Evolutionary conservation across 2,797 vertebrate genomes (phyloP).

Genomic region (Hydrophis major): DNA sequence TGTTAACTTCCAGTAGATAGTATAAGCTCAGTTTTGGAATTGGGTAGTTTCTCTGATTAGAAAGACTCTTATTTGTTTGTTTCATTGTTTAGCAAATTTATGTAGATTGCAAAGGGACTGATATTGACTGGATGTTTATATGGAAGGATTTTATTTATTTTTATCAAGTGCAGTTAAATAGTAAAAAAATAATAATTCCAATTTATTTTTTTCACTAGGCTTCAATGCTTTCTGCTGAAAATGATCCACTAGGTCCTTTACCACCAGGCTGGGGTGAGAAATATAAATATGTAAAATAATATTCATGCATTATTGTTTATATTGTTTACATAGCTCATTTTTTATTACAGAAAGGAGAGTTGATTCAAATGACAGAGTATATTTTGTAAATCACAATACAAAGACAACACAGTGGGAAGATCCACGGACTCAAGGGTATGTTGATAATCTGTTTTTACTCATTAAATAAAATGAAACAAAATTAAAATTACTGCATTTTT

Average conservation of each 20-base stretch:
- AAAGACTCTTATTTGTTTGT: background rate
- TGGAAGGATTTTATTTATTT: background rate
- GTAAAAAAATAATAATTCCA: background rate
- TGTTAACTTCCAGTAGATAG: background rate
- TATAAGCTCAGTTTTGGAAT: background rate
- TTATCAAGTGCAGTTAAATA: background rate
- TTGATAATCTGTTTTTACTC: conserved; percentile 35
- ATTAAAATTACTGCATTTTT: background rate
- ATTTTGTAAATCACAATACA: conserved; percentile 98
- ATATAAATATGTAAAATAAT: conserved; percentile 23
- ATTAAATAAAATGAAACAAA: background rate
- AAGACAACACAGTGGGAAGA: conserved; percentile 99
- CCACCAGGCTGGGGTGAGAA: conserved; percentile 97
- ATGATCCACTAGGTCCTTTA: conserved; percentile 96
- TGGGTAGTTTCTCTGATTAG: background rate
- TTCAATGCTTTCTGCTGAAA: conserved; percentile 98
- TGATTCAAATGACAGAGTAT: conserved; percentile 95
- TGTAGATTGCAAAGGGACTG: background rate
- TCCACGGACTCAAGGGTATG: conserved; percentile 97
- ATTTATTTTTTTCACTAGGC: conserved; percentile 75
- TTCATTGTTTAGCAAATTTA: background rate
- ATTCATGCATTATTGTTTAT: background rate
- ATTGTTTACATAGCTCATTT: conserved; percentile 23
- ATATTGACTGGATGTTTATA: background rate
- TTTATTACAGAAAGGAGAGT: conserved; percentile 88